A percentile compares a stretch with the other conserved stretches of the same genome.
Conservation (phyloP, 2,113 vertebrate species). For the Neotoma lepida region DNA sequence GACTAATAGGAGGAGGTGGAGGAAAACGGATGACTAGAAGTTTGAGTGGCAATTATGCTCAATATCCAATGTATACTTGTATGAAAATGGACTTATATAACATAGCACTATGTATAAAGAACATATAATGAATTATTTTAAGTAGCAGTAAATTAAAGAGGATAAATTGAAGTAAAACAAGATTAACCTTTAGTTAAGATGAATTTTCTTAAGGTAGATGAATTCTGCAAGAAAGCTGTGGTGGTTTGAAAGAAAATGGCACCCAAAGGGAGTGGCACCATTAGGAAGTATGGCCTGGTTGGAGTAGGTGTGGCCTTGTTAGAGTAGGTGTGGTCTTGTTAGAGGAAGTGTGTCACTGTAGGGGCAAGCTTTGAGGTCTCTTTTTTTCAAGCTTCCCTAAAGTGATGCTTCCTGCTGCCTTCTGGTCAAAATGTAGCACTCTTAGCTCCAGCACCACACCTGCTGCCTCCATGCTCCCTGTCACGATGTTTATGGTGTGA, state of each 20-base stretch:
- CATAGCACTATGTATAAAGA: not conserved
- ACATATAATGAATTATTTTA: not conserved
- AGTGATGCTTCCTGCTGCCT: not conserved
- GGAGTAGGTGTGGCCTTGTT: not conserved
- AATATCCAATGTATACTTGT: too few species aligned
- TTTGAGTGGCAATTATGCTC: not conserved
- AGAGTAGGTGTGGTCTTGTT: not conserved
- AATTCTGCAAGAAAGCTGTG: not conserved
- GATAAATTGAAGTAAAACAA: not conserved
- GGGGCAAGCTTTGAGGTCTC: not conserved
- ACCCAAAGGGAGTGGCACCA: not conserved
- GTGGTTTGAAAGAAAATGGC: not conserved
- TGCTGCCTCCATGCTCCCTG: not conserved
- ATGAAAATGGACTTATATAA: not conserved
- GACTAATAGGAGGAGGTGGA: not conserved
- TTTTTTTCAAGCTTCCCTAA: not conserved
- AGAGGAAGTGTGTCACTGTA: not conserved
- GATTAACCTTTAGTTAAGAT: not conserved
- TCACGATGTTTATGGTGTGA: not conserved
- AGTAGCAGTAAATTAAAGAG: not conserved
- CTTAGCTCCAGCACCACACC: not conserved
- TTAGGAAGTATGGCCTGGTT: not conserved
- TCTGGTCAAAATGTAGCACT: not conserved
- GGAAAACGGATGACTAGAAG: not conserved
- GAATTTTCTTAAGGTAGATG: not conserved